phyloP scores from a whole-genome alignment of 2,797 vertebrate genomes.

The Pempheris klunzingeri region DNA sequence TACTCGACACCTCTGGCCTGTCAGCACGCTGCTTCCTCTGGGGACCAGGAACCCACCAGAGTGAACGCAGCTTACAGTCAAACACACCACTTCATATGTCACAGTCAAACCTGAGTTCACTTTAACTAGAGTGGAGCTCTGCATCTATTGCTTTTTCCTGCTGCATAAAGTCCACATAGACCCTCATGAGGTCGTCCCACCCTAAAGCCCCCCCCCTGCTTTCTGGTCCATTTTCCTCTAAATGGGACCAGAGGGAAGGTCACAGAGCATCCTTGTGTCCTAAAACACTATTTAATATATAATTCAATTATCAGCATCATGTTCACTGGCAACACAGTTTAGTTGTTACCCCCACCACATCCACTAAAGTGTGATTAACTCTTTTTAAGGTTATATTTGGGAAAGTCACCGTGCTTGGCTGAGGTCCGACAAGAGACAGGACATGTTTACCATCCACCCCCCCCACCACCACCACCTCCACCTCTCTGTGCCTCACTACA shows the following conservation, averaged over 20 bases:
- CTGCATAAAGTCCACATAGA: no score
- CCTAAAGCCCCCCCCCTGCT: no score
- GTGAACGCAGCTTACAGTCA: slow-evolving; percentile 58
- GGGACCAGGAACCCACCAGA: slow-evolving; percentile 58
- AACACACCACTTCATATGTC: slow-evolving; percentile 39
- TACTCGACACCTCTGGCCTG: slow-evolving; percentile 54
- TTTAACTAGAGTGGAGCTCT: background rate
- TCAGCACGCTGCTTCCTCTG: slow-evolving; percentile 58
- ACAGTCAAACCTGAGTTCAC: background rate
- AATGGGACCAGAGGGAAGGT: background rate
- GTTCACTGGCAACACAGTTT: background rate
- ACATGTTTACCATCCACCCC: no score
- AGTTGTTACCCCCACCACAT: background rate
- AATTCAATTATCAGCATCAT: background rate
- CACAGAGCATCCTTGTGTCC: background rate
- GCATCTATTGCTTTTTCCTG: background rate
- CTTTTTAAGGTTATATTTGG: background rate
- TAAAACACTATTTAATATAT: background rate
- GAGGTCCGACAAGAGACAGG: background rate
- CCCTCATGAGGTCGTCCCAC: no score
- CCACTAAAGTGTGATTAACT: background rate
- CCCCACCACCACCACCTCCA: background rate
- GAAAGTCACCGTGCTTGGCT: background rate
- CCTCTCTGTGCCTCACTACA: background rate
- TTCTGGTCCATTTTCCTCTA: no score